These are phyloP conservation scores for Cheilosia scutellata DNA, from an alignment of 2,888 invertebrate genomes.

Conservation along the genomic window DNA sequence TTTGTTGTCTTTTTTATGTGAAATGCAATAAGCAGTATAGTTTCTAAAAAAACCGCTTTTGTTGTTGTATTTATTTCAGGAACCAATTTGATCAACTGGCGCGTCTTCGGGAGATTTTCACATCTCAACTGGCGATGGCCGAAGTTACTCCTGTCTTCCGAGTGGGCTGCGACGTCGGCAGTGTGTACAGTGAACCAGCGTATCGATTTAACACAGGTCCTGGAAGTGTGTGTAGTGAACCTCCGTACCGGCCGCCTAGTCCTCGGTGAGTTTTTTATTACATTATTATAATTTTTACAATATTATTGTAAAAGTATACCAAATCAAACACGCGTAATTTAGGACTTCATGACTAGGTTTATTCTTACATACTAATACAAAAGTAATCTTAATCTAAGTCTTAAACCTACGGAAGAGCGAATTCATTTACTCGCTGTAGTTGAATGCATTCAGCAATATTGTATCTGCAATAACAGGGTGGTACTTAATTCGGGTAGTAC, in stretches of 20 bases:
- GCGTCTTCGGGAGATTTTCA: slow-evolving; percentile 92
- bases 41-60: neutral
- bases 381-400: too few species aligned
- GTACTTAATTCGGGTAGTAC: too few species aligned
- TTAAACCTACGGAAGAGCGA: too few species aligned
- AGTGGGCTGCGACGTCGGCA: slow-evolving; percentile 83
- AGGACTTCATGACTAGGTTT: too few species aligned
- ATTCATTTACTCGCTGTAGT: too few species aligned
- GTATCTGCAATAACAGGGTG: too few species aligned
- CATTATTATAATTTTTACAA: neutral
- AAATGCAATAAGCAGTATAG: neutral
- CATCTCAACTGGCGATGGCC: slow-evolving; percentile 91
- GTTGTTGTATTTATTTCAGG: slow-evolving; percentile 75
- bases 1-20: neutral
- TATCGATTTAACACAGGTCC: slow-evolving; percentile 85
- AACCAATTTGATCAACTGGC: slow-evolving; percentile 91
- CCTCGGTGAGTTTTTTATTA: slow-evolving; percentile 81
- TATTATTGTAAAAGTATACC: neutral
- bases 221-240: slow-evolving; percentile 94
- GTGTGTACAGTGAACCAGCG: slow-evolving; percentile 84
- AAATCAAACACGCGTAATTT: too few species aligned
- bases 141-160: slow-evolving; percentile 88
- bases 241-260: slow-evolving; percentile 88
- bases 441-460: too few species aligned
- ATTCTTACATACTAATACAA: too few species aligned